These are phyloP conservation scores for Todiramphus chloris DNA, from an alignment of 2,113 vertebrate genomes.

Conservation along the genomic window DNA sequence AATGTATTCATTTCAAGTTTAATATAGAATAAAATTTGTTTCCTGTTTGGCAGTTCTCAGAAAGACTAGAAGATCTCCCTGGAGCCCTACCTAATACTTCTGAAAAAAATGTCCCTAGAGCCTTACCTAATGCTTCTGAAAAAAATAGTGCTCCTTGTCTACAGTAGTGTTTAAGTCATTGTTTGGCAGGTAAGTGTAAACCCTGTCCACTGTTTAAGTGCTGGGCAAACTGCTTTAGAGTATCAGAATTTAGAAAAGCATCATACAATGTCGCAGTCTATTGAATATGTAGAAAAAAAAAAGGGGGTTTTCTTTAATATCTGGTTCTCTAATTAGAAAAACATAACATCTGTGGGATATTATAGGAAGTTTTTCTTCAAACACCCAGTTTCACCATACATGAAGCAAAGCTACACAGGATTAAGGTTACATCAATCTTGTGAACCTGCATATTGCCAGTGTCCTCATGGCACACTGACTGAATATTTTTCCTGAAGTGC, in stretches of 20 bases:
- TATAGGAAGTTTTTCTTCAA: neutral
- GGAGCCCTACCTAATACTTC: neutral
- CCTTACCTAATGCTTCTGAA: neutral
- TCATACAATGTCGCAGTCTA: neutral
- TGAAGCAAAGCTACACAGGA: neutral
- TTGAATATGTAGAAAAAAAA: neutral
- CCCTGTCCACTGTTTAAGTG: neutral
- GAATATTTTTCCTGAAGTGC: neutral
- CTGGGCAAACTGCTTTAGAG: neutral
- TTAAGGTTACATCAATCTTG: neutral
- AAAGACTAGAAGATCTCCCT: neutral
- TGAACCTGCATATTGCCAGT: neutral
- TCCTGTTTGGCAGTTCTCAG: neutral
- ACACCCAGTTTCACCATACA: neutral
- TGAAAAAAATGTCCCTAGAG: neutral
- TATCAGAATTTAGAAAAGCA: neutral
- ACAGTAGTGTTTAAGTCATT: neutral
- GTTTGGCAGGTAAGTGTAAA: neutral
- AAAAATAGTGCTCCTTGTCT: neutral
- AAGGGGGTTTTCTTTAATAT: neutral
- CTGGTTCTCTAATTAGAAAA: neutral
- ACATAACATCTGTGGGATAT: neutral
- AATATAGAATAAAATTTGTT: conserved; percentile 31
- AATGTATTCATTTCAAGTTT: conserved; percentile 24
- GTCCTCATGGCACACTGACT: neutral